Evolutionary conservation across 2,113 vertebrate species (phyloP), one percentile per base, ranked within the genome.

Genomic region (Nothoprocta pentlandii): DNA sequence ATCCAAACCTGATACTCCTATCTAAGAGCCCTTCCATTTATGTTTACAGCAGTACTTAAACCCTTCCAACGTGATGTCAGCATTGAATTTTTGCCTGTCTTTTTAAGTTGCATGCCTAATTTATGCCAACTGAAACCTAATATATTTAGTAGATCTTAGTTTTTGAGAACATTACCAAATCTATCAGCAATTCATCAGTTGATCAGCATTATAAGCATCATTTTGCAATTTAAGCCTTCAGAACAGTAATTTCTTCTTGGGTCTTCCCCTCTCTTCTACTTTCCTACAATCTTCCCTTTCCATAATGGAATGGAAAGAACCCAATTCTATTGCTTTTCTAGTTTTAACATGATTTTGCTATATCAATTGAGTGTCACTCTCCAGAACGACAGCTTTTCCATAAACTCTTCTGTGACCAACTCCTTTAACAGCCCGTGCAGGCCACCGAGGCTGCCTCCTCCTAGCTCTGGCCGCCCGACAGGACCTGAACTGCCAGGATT

Each of bases 371-470:
- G 16, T 15, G 5, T 49, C 20, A 22, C 47, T 22, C 47, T 20
- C 8, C 23, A 73, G 59, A 78, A 82, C 25, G 8, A 73, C 23
- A 53, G 17, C 16, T 71, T 22, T 46, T 39, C 44, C 36, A 58
- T 30, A 64, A 11, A 23, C 17, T 11, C 22, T 59, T 59, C 9
- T 46, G 17, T 22, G 70, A 28, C 36, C 6, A 12, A 82, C 59
- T 67, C 44, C 20, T 32, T 66, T 61, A 41, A 15, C 36, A 53
- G n/a, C 2, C n/a, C 1, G 1, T 12, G 66, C 11, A 41, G 44
- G 19, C 36, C 44, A 59, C 16, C 0, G 1, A 69, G 32, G 13
- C 67, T 46, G 19, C 6, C 42, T 12, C 4, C 19, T 8, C 28
- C 46, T 44, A 71, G 22, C 34, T 66, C 53, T 26, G 61, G 30